These are phyloP conservation scores for Caranx melampygus DNA, from an alignment of 2,113 vertebrate species.

Conservation along the genomic window DNA sequence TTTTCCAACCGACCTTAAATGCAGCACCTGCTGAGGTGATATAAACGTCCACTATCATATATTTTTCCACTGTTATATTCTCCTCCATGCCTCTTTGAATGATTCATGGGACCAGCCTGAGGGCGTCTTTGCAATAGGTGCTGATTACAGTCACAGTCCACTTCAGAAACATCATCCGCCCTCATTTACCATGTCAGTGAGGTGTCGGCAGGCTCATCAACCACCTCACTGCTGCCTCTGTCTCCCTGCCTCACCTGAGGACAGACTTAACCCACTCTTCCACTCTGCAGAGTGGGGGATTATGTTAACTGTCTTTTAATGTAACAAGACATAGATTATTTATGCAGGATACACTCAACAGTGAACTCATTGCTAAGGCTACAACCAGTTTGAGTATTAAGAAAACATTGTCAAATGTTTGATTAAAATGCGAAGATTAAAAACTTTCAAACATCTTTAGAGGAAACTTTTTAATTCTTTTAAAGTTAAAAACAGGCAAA, in stretches of 20 bases:
- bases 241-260: not conserved
- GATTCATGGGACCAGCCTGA: not conserved
- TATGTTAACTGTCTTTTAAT: not conserved
- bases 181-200: slow-evolving; percentile 17
- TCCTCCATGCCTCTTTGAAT: not conserved
- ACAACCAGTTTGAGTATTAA: not conserved
- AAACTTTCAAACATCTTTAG: not conserved
- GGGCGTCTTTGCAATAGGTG: slow-evolving; percentile 9
- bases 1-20: not conserved
- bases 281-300: not conserved
- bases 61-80: not conserved
- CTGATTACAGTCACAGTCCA: slow-evolving; percentile 20
- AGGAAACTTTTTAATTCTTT: not conserved
- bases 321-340: not conserved
- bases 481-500: not conserved
- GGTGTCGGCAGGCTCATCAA: slow-evolving; percentile 14
- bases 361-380: not conserved
- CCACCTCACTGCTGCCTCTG: not conserved
- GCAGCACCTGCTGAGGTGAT: not conserved
- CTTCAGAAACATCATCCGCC: slow-evolving; percentile 28
- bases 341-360: not conserved
- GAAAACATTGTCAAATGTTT: not conserved
- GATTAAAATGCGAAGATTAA: not conserved
- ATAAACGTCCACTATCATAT: not conserved
- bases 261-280: not conserved